These are phyloP conservation scores for Phanerotoma sp. DNA, from an alignment of 2,888 invertebrate genomes.

Conservation along the genomic window DNA sequence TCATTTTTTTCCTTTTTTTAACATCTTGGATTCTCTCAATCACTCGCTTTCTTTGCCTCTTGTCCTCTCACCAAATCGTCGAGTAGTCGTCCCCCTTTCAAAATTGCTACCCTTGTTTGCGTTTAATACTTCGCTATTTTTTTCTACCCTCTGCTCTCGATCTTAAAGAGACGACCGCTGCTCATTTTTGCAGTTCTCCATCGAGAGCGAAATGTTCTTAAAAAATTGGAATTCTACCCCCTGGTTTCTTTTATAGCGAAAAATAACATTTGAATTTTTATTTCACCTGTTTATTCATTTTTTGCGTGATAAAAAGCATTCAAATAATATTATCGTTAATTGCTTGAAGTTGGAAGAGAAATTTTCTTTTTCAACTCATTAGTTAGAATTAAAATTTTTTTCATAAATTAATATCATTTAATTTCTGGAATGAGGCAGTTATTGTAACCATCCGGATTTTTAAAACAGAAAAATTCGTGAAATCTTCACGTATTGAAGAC, in stretches of 20 bases:
- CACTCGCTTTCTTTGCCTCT: constrained; percentile 33
- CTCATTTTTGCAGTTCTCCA: constrained; percentile 32
- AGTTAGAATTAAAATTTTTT: too few species aligned
- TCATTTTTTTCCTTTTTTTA: constrained; percentile 18
- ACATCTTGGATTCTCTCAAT: constrained; percentile 5
- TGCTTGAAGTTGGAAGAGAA: too few species aligned
- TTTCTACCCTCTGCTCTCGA: constrained; percentile 28
- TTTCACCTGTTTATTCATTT: background rate
- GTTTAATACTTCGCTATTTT: constrained; percentile 53
- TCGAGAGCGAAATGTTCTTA: constrained; percentile 12
- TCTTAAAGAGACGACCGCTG: constrained; percentile 19
- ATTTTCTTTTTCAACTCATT: too few species aligned
- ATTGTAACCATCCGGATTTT: too few species aligned
- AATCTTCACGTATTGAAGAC: too few species aligned
- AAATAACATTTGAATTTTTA: constrained; percentile 19
- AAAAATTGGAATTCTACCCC: too few species aligned
- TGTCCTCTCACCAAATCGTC: constrained; percentile 48
- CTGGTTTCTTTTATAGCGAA: constrained; percentile 16
- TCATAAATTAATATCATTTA: too few species aligned
- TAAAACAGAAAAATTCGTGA: too few species aligned
- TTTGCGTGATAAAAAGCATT: too few species aligned
- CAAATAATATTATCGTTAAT: too few species aligned
- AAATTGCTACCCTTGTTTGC: constrained; percentile 56
- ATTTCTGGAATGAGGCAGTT: too few species aligned
- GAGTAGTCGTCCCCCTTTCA: constrained; percentile 46